Base-by-base conservation (phyloP, 2,888 invertebrate species). In the Drosophila melanosoma region DNA sequence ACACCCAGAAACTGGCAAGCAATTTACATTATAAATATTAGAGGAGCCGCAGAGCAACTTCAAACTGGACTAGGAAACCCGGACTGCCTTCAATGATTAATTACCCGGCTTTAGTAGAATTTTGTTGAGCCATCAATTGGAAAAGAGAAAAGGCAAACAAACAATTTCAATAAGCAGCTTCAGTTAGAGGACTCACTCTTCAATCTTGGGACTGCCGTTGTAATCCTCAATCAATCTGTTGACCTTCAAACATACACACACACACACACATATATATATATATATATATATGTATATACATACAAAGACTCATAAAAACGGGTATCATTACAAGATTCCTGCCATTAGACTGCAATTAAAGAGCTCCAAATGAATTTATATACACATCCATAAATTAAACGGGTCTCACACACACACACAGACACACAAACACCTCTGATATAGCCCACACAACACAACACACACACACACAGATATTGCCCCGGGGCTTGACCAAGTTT, bases 301-400 rank as follows among this genome's bases (percentile, higher is more conserved):
- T 29, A 42, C 32, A 32, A 12, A 26, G 1, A 26, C 26, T 11
- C 36, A 38, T 36, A 56, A 38, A 56, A 26, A 56, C 26, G 26
- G 57, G 53, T 62, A 70, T 58, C 74, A 76, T 88, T 73, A 88
- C 90, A 90, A 66, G 90, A 83, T 72, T 75, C 68, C 61, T 68
- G 87, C 74, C 85, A 84, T 89, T 89, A 76, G 74, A 74, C 74
- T 72, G 85, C 90, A 87, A 87, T 87, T 87, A 87, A 87, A 90
- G 89, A 69, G 80, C 78, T 72, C 54, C 74, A 89, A 87, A 89
- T 90, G 88, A 87, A 90, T 90, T 90, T 87, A 89, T 90, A 90
- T 84, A 78, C 79, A 84, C 85, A 76, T 74, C 77, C 85, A 87
- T 87, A 87, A 87, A 90, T 87, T 82, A 89, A 79, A 84, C 67